phyloP scores from a whole-genome alignment of 2,888 invertebrate species.

The Chorisops tibialis region DNA sequence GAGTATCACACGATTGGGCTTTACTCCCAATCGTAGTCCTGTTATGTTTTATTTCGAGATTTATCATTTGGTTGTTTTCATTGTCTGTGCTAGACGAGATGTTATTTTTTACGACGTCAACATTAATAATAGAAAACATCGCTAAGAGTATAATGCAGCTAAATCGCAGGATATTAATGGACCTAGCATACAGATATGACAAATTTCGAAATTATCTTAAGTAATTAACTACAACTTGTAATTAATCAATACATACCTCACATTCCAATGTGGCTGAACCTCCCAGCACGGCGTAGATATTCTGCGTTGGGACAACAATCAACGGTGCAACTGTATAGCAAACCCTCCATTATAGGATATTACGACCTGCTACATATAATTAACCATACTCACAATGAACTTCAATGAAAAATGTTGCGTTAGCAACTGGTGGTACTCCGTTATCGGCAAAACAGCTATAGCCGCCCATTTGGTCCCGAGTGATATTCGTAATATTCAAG shows the following conservation, averaged over 20 bases:
- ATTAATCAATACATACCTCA: slow-evolving; percentile 59
- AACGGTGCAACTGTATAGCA: slow-evolving; percentile 72
- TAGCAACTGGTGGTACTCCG: slow-evolving; percentile 78
- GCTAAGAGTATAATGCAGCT: background rate
- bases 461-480: slow-evolving; percentile 69
- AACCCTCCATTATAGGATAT: background rate
- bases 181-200: too few relatives aligned
- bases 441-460: slow-evolving; percentile 76
- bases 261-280: slow-evolving; percentile 72
- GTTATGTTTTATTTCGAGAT: too few relatives aligned
- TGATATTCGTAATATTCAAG: slow-evolving; percentile 73
- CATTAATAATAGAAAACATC: too few relatives aligned
- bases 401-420: slow-evolving; percentile 77
- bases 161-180: background rate
- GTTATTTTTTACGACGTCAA: too few relatives aligned
- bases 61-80: too few relatives aligned
- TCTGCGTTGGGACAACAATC: slow-evolving; percentile 73
- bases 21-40: too few relatives aligned
- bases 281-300: slow-evolving; percentile 69
- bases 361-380: background rate
- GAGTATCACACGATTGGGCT: too few relatives aligned
- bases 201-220: too few relatives aligned
- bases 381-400: slow-evolving; percentile 75
- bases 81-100: too few relatives aligned
- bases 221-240: too few relatives aligned